Conservation (phyloP, 2,888 invertebrate genomes). For the Thelaira solivaga region DNA sequence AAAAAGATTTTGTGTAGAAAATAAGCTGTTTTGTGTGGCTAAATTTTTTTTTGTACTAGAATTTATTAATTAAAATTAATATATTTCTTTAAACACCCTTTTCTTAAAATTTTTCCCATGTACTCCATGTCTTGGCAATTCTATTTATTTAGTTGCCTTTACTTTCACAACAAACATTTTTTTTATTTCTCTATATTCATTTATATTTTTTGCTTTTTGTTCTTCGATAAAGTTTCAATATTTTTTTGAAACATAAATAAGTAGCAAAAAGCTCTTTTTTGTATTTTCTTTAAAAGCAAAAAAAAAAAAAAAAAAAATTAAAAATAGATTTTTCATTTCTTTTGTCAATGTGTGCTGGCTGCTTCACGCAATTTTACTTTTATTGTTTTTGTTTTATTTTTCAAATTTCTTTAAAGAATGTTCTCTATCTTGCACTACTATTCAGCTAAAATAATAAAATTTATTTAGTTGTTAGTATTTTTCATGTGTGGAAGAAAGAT, state of each 20-base stretch:
- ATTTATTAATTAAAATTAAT: no score
- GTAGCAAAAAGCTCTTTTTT: conserved; percentile 62
- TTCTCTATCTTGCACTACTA: conserved; percentile 21
- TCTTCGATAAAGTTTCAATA: conserved; percentile 63
- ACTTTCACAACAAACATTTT: conserved; percentile 6
- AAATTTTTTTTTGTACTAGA: background rate
- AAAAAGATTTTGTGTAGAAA: conserved; percentile 19
- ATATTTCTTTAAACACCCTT: no score
- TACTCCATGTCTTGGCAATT: no score
- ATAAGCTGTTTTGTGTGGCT: background rate
- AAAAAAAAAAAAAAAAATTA: no score
- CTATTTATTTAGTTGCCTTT: background rate
- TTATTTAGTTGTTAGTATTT: no score
- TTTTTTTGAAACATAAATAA: conserved; percentile 23
- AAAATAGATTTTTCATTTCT: conserved; percentile 63
- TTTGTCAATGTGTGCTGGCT: background rate
- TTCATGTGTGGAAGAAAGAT: no score
- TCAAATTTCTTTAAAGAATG: background rate
- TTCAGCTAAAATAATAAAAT: background rate
- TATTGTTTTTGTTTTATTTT: conserved; percentile 34
- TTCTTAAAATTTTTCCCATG: no score
- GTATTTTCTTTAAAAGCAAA: conserved; percentile 14
- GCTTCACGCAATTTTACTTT: conserved; percentile 49
- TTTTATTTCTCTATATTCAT: conserved; percentile 6
- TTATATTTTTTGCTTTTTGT: conserved; percentile 22